Evolutionary conservation across 2,888 invertebrate species (phyloP), one percentile per base, ranked within the genome.

Genomic region (Trypoxylon attenuatum): DNA sequence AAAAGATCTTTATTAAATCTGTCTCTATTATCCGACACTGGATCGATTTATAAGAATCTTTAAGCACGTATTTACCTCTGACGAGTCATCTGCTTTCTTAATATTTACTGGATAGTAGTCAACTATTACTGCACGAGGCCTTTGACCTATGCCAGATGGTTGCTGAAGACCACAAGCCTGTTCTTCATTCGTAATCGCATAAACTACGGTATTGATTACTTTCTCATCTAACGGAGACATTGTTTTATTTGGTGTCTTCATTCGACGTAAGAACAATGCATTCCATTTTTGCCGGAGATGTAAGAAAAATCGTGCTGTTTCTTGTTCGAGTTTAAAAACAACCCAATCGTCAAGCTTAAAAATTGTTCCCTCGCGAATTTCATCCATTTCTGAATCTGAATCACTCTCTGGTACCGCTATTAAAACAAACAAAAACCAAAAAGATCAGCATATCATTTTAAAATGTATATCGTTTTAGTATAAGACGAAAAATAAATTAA

Each of bases 291-390:
- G 93, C 2, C 94, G 87, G 23, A 94, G 87, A 77, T 93, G 91
- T 69, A 92, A 89, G 0, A 92, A 89, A 71, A 92, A 82, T 43
- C 91, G 89, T 0, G 92, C 92, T 53, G 92, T 91, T 21, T 92
- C 91, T 0, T 91, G 90, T 80, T 92, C 92, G 0, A 92, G 89
- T 38, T 91, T 90, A 82, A 94, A 94, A 2, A 91, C 90, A 67
- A 93, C 90, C 94, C 94, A 94, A 61, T 93, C 93, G 80, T 94
- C 94, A 0, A 94, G 86, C 43, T 91, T 90, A 29, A 94, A 87
- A 5, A 89, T 88, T 29, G 87, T 88, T 1, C 85, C 87, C 46
- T 89, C 89, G 13, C 88, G 87, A 21, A 87, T 86, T 50, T 88
- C 88, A 68, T 91, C 89, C 46, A 87, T 88, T 74, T 90, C 90